Evolutionary conservation across 2,888 invertebrate species (phyloP).

Genomic region (Aricia artaxerxes): DNA sequence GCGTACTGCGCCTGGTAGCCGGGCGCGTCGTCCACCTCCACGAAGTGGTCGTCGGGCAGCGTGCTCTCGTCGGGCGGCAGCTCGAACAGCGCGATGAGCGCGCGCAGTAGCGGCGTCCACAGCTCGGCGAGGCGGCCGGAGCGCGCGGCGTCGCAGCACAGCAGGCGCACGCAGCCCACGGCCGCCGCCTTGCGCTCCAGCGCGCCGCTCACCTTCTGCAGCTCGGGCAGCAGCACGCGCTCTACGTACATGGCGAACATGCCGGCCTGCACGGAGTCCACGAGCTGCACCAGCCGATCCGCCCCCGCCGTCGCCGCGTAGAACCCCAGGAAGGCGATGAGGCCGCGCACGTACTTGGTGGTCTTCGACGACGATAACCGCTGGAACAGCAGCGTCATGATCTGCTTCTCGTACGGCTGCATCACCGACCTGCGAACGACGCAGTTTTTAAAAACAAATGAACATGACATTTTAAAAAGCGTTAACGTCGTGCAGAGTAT

Average conservation of each 20-base stretch:
- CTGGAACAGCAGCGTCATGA: conserved; percentile 96
- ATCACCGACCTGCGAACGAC: conserved; percentile 82
- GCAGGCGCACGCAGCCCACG: conserved; percentile 91
- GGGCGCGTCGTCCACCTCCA: conserved; percentile 92
- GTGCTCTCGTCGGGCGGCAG: conserved; percentile 90
- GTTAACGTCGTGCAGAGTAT: not conserved
- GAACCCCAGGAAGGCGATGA: conserved; percentile 94
- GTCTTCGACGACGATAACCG: conserved; percentile 96
- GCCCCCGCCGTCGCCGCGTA: conserved; percentile 92
- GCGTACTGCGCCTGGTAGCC: conserved; percentile 94
- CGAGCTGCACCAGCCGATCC: conserved; percentile 84
- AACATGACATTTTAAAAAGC: not conserved
- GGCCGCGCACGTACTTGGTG: conserved; percentile 93
- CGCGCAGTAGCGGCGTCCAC: conserved; percentile 84
- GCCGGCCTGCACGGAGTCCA: conserved; percentile 92
- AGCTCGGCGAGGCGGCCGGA: conserved; percentile 78
- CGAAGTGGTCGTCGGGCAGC: conserved; percentile 91
- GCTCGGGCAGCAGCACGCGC: conserved; percentile 90
- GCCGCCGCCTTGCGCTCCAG: conserved; percentile 95
- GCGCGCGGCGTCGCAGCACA: conserved; percentile 85
- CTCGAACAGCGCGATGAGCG: conserved; percentile 93
- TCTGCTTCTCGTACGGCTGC: conserved; percentile 89
- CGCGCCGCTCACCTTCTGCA: conserved; percentile 91
- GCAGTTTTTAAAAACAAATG: not conserved
- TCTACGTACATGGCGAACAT: conserved; percentile 98